Percentiles rank a stretch among this genome's conserved stretches.
phyloP scores from a whole-genome alignment of 2,113 vertebrate genomes.

The Coryphaenoides rupestris region DNA sequence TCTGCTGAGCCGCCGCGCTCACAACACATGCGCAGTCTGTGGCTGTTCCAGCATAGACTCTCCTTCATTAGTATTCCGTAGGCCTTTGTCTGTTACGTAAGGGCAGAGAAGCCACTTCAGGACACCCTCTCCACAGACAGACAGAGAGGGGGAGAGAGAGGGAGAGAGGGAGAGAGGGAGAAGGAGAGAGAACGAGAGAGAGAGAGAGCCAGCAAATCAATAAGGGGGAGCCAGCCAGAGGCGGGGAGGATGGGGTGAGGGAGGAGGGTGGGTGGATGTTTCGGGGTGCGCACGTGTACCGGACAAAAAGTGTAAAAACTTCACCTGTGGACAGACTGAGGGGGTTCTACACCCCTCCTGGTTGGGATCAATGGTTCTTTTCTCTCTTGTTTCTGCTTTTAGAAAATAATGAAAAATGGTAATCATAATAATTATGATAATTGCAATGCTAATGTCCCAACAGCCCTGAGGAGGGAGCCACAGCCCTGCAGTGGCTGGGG shows the following conservation, averaged over 20 bases:
- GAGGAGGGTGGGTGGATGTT: slow-evolving; percentile 27
- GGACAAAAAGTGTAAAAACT: no score
- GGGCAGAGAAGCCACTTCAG: slow-evolving; percentile 71
- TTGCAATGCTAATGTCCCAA: no score
- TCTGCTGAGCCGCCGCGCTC: slow-evolving; percentile 37
- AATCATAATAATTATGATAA: no score
- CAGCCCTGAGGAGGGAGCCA: no score
- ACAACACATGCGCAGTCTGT: slow-evolving; percentile 47
- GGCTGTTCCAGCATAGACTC: slow-evolving; percentile 62
- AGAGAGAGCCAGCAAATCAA: no score
- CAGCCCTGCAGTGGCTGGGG: no score
- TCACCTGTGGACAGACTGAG: no score
- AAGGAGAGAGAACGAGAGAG: slow-evolving; percentile 32
- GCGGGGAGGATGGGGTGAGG: slow-evolving; percentile 49
- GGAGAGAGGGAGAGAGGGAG: slow-evolving; percentile 1
- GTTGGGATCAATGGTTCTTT: no score
- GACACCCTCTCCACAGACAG: slow-evolving; percentile 58
- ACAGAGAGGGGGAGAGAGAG: slow-evolving; percentile 31
- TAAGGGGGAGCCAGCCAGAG: no score
- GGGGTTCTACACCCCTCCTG: no score
- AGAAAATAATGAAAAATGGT: no score
- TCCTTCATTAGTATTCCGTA: slow-evolving; percentile 75
- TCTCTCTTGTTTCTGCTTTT: no score
- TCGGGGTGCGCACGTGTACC: slow-evolving; percentile 18
- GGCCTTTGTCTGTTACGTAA: slow-evolving; percentile 72